Evolutionary conservation across 2,888 invertebrate species (phyloP), one percentile per base, ranked within the genome.

Genomic region (Aspidiotus destructor): DNA sequence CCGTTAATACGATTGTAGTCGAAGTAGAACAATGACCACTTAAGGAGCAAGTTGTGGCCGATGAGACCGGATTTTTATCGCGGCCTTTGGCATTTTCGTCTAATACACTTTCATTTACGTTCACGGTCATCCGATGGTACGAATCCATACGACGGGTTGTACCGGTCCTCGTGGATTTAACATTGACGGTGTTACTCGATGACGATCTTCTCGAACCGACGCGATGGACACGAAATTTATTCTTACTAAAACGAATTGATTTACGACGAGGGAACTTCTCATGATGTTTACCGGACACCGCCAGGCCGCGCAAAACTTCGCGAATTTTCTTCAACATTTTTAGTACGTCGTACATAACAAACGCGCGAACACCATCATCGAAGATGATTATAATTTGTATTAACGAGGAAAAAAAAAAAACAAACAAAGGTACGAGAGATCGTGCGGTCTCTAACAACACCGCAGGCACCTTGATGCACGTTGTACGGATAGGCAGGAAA

Each of bases 11-110:
- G 63, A 53, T 41, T 52, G 48, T 53, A 48, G 54, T 63, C 48
- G 63, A 63, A 63, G 63, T 63, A 63, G 63, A 63, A 63, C 63
- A 63, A 63, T 63, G 63, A 63, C 63, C 63, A 63, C 63, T 52
- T 63, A 54, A 54, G 63, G 63, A 63, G 41, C 63, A 63, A 63
- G 63, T 63, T 28, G 28, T 28, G 28, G 28, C 28, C 53, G 63
- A 63, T 48, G 52, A 63, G 63, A 63, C 63, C 63, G 63, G 63
- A 63, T 63, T 63, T 63, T 53, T 53, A 63, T 53, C 53, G 63
- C 63, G 53, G 63, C 63, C 63, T 53, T 63, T 63, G 63, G 63
- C 63, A 63, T 63, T 63, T 63, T 63, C 63, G 63, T 63, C 63
- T 63, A 15, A 48, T 15, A 53, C 15, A 63, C 63, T 63, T 63